Evolutionary conservation across 2,113 vertebrate species (phyloP).

Genomic region (Psilopsiagon aymara): DNA sequence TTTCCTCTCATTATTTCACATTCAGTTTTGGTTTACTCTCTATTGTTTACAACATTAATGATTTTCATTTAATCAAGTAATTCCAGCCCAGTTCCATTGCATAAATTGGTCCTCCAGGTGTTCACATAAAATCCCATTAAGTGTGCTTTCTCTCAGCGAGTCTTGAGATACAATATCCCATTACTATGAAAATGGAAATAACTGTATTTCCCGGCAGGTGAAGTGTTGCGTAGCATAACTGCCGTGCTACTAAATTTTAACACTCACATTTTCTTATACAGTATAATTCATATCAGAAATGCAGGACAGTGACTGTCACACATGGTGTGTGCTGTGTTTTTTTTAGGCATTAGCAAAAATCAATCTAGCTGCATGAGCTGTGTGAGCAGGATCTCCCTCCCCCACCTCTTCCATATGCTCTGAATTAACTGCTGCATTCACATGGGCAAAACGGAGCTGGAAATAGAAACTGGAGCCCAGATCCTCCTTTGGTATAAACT

Average conservation of each 20-base stretch:
- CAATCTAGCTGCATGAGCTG: conserved; percentile 13
- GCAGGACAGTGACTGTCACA: background rate
- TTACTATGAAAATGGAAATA: conserved; percentile 59
- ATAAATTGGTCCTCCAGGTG: conserved; percentile 18
- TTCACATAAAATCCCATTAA: conserved; percentile 60
- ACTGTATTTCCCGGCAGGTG: conserved; percentile 38
- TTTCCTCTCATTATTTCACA: conserved; percentile 4
- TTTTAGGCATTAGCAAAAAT: conserved; percentile 31
- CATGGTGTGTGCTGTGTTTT: background rate
- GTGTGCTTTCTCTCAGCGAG: background rate
- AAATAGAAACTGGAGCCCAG: conserved; percentile 39
- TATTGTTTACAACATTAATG: conserved; percentile 8
- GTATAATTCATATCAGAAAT: background rate
- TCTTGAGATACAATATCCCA: conserved; percentile 41
- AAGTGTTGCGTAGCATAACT: conserved; percentile 1
- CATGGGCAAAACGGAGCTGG: conserved; percentile 30
- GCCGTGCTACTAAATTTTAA: conserved; percentile 23
- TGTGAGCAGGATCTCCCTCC: conserved; percentile 20
- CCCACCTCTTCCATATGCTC: conserved; percentile 47
- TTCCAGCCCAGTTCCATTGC: background rate
- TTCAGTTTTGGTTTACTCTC: background rate
- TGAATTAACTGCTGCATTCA: conserved; percentile 36
- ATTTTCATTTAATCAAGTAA: conserved; percentile 59
- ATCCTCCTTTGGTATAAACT: conserved; percentile 19
- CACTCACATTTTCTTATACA: conserved; percentile 22